phyloP scores from a whole-genome alignment of 30 jellyfish, hydroid and myxozoan species.

The Haliclystus octoradiatus region DNA sequence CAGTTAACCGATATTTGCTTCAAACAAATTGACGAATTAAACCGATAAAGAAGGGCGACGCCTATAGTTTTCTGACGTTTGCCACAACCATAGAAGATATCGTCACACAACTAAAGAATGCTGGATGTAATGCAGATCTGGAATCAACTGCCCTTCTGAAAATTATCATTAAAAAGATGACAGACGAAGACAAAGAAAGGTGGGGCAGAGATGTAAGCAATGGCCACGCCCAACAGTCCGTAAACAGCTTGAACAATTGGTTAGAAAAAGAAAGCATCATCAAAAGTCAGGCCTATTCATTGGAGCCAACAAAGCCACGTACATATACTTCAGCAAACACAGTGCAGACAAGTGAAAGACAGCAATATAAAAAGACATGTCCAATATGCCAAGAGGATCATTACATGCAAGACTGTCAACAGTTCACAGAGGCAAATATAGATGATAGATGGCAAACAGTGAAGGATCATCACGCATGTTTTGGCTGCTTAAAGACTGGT shows the following conservation, averaged over 20 bases:
- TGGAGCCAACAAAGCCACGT: no score
- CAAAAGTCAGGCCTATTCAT: not conserved
- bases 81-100: not conserved
- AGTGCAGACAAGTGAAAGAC: no score
- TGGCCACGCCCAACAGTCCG: constrained; percentile 24
- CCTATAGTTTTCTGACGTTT: not conserved
- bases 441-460: constrained; percentile 16
- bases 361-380: no score
- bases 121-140: not conserved
- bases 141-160: not conserved
- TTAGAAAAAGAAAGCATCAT: not conserved
- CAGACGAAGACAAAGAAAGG: constrained; percentile 43
- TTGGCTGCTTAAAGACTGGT: constrained; percentile 38
- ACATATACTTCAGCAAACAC: no score
- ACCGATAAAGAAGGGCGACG: not conserved
- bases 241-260: constrained; percentile 14
- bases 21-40: no score
- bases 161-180: constrained; percentile 12
- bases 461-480: constrained; percentile 40
- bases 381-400: constrained; percentile 35
- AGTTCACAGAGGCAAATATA: constrained; percentile 26
- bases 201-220: not conserved
- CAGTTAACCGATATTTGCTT: no score
- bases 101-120: constrained; percentile 1
- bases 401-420: constrained; percentile 40